Base-by-base conservation (phyloP, 2,888 invertebrate species). In the Gymnoscelis rufifasciata region DNA sequence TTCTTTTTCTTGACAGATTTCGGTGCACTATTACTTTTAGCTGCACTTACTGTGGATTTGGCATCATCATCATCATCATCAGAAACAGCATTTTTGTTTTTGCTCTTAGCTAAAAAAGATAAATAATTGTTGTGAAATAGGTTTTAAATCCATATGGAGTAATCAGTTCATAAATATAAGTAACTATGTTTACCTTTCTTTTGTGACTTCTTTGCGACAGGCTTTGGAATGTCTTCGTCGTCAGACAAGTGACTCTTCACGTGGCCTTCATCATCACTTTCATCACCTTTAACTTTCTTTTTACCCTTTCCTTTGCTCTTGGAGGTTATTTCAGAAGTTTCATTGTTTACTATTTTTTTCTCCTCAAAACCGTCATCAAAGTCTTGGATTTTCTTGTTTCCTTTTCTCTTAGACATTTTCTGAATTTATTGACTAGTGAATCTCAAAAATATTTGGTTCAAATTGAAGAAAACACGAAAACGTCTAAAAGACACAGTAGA, bases 371-470 rank as follows among this genome's bases (percentile, higher is more conserved):
- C 90, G 14, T 90, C 89, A 33, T 90, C 90, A 0, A 89, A 64
- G 52, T 90, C 89, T 64, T 86, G 83, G 59, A 88, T 90, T 64
- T 91, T 92, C 64, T 90, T 91, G 54, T 79, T 84, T 43, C 88
- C 89, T 52, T 83, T 88, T 72, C 89, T 91, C 68, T 91, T 91
- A 5, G 91, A 91, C 91, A 91, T 92, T 33, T 57, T 68, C 47
- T 35, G 6, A 11, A 26, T 2, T 30, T n/a, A 26, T 30, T 29
- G 14, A 35, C 15, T 12, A 12, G 28, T 4, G 13, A 29, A 30
- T 19, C 8, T 8, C 8, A 6, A 33, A 7, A 10, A 23, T 15
- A 6, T 14, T 14, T n/a, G 14, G 14, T 8, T 4, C 0, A 30
- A 10, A 15, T 14, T 8, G n/a, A 15, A 15, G 15, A 15, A 2